Evolutionary conservation across 2,113 vertebrate genomes (phyloP), one percentile per base, ranked within the genome.

Genomic region (Sceloporus tristichus): DNA sequence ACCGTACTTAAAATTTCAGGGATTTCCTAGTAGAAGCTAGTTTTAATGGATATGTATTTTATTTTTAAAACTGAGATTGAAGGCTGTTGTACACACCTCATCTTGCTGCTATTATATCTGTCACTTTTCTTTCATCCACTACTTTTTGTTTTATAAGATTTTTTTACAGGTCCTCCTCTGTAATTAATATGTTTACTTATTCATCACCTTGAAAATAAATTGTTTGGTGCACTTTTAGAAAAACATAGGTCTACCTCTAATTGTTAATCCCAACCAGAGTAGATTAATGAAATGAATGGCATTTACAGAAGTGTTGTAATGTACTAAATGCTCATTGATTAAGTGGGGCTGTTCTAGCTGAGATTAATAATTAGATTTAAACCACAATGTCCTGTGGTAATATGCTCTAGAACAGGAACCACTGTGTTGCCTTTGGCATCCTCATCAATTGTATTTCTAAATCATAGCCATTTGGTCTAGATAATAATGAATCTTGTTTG

Each of bases 391-490:
- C 78, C 18, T 18, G 48, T 13, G 1, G 25, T 81, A 38, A 65
- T 11, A 14, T 18, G 21, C 4, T 5, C 34, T 40, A 65, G 59
- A 66, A 65, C 9, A 40, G n/a, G 34, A 48, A 23, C 21, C 21
- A 23, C 40, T 23, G 13, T 77, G 38, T 2, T 76, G 38, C 42
- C 75, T 59, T 21, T 40, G 59, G 0, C 0, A 25, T 34, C 0
- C 0, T 0, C 70, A 66, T 66, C 9, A 76, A 54, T n/a, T 18
- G 11, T 27, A 18, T 56, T 79, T 86, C 62, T 79, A 54, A n/a
- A 29, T 68, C 14, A 56, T 29, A 77, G n/a, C 9, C 18, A 70
- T 4, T 59, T 9, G 1, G 0, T 27, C 9, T 10, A 0, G 0
- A 16, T 7, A 79, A n/a, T 9, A 29, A 1, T 73, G 77, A 87